These are phyloP conservation scores for Leptocoma aspasia DNA, from an alignment of 2,113 vertebrate species.

Conservation along the genomic window DNA sequence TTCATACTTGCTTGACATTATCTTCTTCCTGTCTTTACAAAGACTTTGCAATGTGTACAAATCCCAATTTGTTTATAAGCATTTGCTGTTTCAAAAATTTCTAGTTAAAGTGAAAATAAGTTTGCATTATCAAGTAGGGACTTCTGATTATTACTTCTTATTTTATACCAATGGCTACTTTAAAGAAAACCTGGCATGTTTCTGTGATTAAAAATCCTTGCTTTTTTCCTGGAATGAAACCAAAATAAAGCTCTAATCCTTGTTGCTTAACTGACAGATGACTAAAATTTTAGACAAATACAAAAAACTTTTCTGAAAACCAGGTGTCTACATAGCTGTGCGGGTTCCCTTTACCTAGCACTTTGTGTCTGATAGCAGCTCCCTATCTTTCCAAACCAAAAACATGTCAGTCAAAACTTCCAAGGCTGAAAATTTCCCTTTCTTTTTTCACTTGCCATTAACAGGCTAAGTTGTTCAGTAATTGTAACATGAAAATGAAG, in stretches of 20 bases:
- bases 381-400: conserved; percentile 1
- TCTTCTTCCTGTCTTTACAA: background rate
- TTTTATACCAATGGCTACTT: background rate
- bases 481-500: background rate
- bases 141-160: background rate
- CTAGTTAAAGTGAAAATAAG: background rate
- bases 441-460: background rate
- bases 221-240: background rate
- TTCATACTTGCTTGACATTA: background rate
- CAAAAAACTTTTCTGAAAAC: background rate
- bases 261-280: background rate
- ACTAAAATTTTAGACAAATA: background rate
- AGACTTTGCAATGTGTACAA: background rate
- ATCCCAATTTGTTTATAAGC: background rate
- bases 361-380: background rate
- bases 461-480: background rate
- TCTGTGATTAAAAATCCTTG: background rate
- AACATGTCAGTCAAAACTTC: background rate
- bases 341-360: background rate
- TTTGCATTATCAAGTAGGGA: background rate
- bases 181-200: background rate
- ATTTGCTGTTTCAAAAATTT: background rate
- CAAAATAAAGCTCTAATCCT: background rate
- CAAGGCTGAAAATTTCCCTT: background rate
- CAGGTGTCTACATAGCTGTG: background rate